Conservation (phyloP, 2,797 vertebrate species). For the Valencia hispanica region DNA sequence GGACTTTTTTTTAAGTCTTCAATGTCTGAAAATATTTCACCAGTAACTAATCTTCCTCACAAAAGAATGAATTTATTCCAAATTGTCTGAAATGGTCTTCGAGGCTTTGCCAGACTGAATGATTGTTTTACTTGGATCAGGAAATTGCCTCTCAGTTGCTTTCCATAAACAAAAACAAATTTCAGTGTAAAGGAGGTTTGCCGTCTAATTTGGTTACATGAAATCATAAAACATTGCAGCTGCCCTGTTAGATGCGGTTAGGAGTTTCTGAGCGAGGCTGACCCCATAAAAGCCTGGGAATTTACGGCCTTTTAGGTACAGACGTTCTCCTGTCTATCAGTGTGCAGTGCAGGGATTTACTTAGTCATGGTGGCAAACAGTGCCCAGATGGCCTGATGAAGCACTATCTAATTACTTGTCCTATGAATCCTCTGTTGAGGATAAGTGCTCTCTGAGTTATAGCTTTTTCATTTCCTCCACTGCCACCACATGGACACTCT, state of each 20-base stretch:
- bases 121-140: not conserved
- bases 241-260: not conserved
- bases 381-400: slow-evolving; percentile 64
- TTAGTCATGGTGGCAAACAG: slow-evolving; percentile 54
- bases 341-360: slow-evolving; percentile 46
- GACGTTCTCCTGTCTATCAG: slow-evolving; percentile 27
- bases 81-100: not conserved
- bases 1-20: too few species aligned
- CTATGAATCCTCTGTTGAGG: slow-evolving; percentile 35
- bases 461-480: slow-evolving; percentile 28
- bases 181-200: not conserved
- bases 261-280: not conserved
- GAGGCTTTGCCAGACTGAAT: not conserved
- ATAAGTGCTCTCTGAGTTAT: slow-evolving; percentile 18
- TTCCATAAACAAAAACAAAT: not conserved
- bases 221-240: not conserved
- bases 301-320: slow-evolving; percentile 37
- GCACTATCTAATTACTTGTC: slow-evolving; percentile 65
- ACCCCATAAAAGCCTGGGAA: slow-evolving; percentile 8
- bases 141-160: not conserved
- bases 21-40: not conserved
- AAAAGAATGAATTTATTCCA: not conserved
- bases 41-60: not conserved
- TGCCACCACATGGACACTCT: slow-evolving; percentile 52
- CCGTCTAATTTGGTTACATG: not conserved